Percentiles rank a stretch among this genome's conserved stretches.
These are phyloP conservation scores for Platycheirus albimanus DNA, from an alignment of 2,888 invertebrate genomes.

Conservation along the genomic window DNA sequence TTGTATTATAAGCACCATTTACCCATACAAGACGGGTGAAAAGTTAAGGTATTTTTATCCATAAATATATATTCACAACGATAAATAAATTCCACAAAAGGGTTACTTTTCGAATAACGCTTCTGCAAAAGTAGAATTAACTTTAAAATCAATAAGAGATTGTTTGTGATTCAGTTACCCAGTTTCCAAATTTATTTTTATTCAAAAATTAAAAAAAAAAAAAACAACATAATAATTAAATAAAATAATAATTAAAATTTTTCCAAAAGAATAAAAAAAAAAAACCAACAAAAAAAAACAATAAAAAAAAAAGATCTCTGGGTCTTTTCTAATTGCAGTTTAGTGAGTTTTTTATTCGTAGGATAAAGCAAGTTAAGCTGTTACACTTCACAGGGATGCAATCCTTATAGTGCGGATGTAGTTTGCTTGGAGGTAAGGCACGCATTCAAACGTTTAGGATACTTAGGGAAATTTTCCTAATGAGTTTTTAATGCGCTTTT, in stretches of 20 bases:
- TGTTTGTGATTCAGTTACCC: slow-evolving; percentile 17
- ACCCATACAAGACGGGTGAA: no score
- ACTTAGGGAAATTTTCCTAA: slow-evolving; percentile 66
- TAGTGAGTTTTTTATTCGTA: slow-evolving; percentile 67
- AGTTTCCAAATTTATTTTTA: slow-evolving; percentile 26
- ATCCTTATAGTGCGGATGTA: slow-evolving; percentile 69
- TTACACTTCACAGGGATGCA: slow-evolving; percentile 68
- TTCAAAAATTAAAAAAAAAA: slow-evolving; percentile 3
- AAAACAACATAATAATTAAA: slow-evolving; percentile 16
- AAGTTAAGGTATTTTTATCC: no score
- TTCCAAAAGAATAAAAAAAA: no score
- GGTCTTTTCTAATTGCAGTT: slow-evolving; percentile 68
- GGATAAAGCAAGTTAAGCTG: slow-evolving; percentile 67
- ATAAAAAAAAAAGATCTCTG: slow-evolving; percentile 41
- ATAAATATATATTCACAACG: no score
- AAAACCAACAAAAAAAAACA: background rate
- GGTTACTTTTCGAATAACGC: slow-evolving; percentile 52
- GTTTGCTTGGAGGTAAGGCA: slow-evolving; percentile 73
- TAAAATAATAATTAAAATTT: no score
- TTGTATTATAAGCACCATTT: no score
- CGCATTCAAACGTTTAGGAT: slow-evolving; percentile 67
- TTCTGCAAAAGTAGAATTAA: background rate
- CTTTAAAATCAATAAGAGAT: background rate
- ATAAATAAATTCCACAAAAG: background rate
- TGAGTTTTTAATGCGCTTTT: slow-evolving; percentile 72